Evolutionary conservation across 2,113 vertebrate genomes (phyloP).

Genomic region (Alethe castanea): DNA sequence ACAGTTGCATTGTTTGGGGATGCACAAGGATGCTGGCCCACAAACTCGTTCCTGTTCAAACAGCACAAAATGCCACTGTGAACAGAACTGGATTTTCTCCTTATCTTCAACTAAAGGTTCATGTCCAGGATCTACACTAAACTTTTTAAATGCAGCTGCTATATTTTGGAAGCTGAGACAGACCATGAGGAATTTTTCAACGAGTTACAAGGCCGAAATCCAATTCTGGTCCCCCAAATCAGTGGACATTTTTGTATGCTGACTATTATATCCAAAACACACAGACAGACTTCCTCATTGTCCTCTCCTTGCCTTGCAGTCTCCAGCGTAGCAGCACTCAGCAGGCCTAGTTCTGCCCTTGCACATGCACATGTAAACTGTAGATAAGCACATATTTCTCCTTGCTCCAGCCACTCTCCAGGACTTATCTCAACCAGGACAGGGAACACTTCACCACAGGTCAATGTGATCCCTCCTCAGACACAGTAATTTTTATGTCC

Average conservation of each 20-base stretch:
- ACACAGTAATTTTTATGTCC: constrained; percentile 48
- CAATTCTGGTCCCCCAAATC: not conserved
- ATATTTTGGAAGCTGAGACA: not conserved
- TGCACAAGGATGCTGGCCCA: not conserved
- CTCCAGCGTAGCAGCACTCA: not conserved
- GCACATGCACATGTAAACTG: constrained; percentile 6
- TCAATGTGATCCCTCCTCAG: not conserved
- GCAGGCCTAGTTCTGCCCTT: constrained; percentile 43
- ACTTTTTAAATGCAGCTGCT: not conserved
- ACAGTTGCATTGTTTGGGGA: not conserved
- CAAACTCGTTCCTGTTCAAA: not conserved
- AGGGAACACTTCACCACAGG: not conserved
- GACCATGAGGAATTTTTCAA: not conserved
- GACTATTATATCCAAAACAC: not conserved
- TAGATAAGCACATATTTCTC: not conserved
- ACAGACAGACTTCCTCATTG: constrained; percentile 18
- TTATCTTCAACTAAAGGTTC: not conserved
- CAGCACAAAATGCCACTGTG: not conserved
- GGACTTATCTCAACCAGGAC: constrained; percentile 25
- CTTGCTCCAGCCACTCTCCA: not conserved
- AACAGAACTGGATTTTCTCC: not conserved
- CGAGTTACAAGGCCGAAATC: not conserved
- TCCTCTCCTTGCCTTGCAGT: not conserved
- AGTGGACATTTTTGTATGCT: not conserved
- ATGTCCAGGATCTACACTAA: not conserved